phyloP scores from a whole-genome alignment of 2,888 invertebrate species.

The Esperia sulphurella region DNA sequence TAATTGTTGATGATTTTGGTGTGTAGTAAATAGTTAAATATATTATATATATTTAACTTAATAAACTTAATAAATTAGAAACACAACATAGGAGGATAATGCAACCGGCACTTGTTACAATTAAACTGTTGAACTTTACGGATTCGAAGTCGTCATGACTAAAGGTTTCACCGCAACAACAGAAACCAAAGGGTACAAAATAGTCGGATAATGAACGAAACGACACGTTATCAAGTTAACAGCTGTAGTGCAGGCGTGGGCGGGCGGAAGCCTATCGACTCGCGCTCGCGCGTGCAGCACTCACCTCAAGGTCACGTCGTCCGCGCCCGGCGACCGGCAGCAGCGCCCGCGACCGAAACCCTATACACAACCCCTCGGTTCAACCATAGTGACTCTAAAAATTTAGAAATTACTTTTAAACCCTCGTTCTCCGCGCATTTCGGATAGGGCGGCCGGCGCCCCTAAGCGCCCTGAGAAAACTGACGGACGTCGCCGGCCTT shows the following conservation, averaged over 20 bases:
- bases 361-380: conserved; percentile 43
- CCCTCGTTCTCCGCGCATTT: conserved; percentile 62
- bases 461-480: conserved; percentile 65
- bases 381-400: conserved; percentile 30
- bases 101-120: too few relatives aligned
- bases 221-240: conserved; percentile 60
- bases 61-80: too few relatives aligned
- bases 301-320: conserved; percentile 68
- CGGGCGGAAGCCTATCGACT: conserved; percentile 66
- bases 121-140: too few relatives aligned
- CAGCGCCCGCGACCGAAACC: conserved; percentile 36
- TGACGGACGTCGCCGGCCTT: conserved; percentile 64
- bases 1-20: too few relatives aligned
- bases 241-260: conserved; percentile 68
- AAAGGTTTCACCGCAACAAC: too few relatives aligned
- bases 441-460: conserved; percentile 53
- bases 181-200: not conserved
- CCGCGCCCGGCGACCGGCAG: conserved; percentile 29
- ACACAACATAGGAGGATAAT: too few relatives aligned
- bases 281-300: conserved; percentile 49
- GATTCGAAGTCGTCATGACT: too few relatives aligned
- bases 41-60: too few relatives aligned
- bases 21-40: too few relatives aligned
- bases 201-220: conserved; percentile 12
- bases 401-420: conserved; percentile 48